phyloP scores from a whole-genome alignment of 2,888 invertebrate species.

The Scaptomyza polygonia region DNA sequence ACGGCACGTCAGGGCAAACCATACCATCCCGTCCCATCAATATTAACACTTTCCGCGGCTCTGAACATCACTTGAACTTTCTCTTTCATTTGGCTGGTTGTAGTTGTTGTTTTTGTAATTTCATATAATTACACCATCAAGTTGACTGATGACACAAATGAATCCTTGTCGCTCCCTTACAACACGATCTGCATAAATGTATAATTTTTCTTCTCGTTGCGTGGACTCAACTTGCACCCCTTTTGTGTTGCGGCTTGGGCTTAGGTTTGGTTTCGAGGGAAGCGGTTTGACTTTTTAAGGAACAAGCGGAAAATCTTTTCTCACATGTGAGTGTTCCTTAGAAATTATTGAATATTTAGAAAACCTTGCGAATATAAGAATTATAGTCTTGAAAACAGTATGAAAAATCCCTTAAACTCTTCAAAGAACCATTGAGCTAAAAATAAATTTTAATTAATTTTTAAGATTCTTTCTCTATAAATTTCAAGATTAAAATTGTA shows the following conservation, averaged over 20 bases:
- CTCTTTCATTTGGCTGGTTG: conserved; percentile 26
- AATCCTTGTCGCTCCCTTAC: conserved; percentile 81
- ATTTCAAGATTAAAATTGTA: conserved; percentile 1
- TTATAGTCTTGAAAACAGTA: no score
- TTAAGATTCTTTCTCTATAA: conserved; percentile 5
- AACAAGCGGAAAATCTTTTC: neutral
- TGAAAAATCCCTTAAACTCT: no score
- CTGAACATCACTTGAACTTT: conserved; percentile 70
- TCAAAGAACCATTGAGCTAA: no score
- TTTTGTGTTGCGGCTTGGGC: conserved; percentile 7
- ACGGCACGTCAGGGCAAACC: conserved; percentile 22
- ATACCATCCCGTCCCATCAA: conserved; percentile 42
- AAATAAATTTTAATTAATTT: conserved; percentile 2
- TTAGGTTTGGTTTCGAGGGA: conserved; percentile 18
- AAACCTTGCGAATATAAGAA: neutral
- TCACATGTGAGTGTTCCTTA: neutral
- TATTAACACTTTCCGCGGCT: conserved; percentile 72
- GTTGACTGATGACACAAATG: conserved; percentile 85
- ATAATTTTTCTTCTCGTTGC: conserved; percentile 69
- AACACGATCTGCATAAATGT: conserved; percentile 80
- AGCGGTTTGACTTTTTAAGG: conserved; percentile 31
- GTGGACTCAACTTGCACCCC: conserved; percentile 27
- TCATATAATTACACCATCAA: conserved; percentile 84
- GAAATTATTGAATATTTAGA: neutral
- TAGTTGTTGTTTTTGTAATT: conserved; percentile 62